Conservation (phyloP, 2,113 vertebrate species). For the Embiotoca jacksoni region DNA sequence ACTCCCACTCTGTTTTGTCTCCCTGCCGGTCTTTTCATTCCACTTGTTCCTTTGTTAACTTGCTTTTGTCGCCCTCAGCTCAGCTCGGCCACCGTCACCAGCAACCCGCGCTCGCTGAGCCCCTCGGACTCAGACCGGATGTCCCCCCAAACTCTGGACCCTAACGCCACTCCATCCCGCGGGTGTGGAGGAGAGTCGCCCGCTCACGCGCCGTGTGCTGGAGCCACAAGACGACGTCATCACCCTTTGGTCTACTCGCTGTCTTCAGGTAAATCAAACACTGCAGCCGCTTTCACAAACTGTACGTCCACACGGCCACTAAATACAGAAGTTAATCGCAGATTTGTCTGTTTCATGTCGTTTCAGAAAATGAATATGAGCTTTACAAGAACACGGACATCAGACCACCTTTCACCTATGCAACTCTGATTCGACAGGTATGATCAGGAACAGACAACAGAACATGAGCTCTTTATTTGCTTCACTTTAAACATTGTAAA, state of each 20-base stretch:
- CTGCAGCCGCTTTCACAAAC: neutral
- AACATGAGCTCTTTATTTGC: too few relatives aligned
- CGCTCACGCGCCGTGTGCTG: slow-evolving; percentile 82
- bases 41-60: slow-evolving; percentile 51
- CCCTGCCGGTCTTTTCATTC: slow-evolving; percentile 10
- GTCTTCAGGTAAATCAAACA: slow-evolving; percentile 88
- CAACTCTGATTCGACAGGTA: slow-evolving; percentile 98
- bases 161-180: slow-evolving; percentile 87
- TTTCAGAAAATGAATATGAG: slow-evolving; percentile 93
- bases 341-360: neutral
- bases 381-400: slow-evolving; percentile 97
- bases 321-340: too few relatives aligned
- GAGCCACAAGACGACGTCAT: slow-evolving; percentile 88
- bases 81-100: slow-evolving; percentile 86
- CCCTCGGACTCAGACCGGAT: slow-evolving; percentile 88
- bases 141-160: slow-evolving; percentile 86
- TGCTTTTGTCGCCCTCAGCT: slow-evolving; percentile 56
- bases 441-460: slow-evolving; percentile 45
- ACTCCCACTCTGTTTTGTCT: slow-evolving; percentile 54
- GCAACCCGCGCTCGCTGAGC: slow-evolving; percentile 89
- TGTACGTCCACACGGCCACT: too few relatives aligned
- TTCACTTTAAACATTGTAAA: too few relatives aligned
- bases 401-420: slow-evolving; percentile 98
- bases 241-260: slow-evolving; percentile 87
- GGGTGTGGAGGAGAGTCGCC: slow-evolving; percentile 85